A percentile compares a stretch with the other conserved stretches of the same genome.
These are phyloP conservation scores for Apantesis nais DNA, from an alignment of 2,888 invertebrate genomes.

Conservation along the genomic window DNA sequence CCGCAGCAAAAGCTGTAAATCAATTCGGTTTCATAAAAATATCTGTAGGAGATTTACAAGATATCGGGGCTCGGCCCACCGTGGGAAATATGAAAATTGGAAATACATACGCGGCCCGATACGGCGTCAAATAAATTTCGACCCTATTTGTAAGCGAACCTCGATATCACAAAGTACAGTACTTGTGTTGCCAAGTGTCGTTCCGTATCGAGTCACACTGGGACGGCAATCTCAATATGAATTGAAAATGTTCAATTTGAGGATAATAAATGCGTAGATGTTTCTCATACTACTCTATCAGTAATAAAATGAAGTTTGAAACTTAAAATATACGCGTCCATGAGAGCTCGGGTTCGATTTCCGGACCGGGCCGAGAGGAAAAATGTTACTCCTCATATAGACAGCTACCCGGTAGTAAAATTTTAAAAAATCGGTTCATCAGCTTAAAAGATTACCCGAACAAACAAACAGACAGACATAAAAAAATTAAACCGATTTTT, in stretches of 20 bases:
- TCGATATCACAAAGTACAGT: constrained; percentile 57
- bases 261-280: no score
- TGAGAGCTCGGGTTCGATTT: no score
- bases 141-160: constrained; percentile 72
- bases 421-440: no score
- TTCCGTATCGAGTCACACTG: constrained; percentile 48
- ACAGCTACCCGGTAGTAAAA: no score
- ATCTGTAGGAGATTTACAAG: constrained; percentile 74
- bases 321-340: no score
- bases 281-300: no score
- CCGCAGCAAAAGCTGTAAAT: constrained; percentile 62
- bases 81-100: constrained; percentile 83
- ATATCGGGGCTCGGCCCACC: constrained; percentile 62
- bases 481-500: no score
- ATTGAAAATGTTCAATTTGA: constrained; percentile 25
- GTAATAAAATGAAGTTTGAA: no score
- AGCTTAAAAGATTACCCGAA: no score
- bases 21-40: constrained; percentile 76
- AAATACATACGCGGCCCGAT: constrained; percentile 67
- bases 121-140: constrained; percentile 74
- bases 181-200: constrained; percentile 48
- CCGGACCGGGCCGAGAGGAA: no score
- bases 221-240: constrained; percentile 48
- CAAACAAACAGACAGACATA: no score
- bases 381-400: no score